Evolutionary conservation across 2,797 vertebrate species (phyloP).

Genomic region (Uromys caudimaculatus): DNA sequence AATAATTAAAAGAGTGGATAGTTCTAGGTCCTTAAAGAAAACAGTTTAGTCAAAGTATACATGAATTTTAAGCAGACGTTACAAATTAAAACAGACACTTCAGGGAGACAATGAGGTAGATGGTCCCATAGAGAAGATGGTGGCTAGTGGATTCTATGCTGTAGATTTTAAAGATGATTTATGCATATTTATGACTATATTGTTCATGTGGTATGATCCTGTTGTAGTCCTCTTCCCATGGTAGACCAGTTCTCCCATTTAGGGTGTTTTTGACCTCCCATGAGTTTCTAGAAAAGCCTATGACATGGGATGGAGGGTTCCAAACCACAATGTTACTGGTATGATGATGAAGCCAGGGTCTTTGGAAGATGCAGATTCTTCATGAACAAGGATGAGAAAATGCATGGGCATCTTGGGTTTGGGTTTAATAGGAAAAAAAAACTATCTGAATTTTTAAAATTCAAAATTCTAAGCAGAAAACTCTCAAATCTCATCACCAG

Average conservation of each 20-base stretch:
- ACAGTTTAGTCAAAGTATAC: not conserved
- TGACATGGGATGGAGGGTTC: too few relatives aligned
- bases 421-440: not conserved
- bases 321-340: not conserved
- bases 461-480: not conserved
- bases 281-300: not conserved
- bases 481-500: constrained; percentile 20
- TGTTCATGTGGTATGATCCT: not conserved
- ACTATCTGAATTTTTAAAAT: not conserved
- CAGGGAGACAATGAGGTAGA: not conserved
- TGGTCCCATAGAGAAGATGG: not conserved
- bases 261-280: too few relatives aligned
- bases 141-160: not conserved
- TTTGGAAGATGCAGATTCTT: too few relatives aligned
- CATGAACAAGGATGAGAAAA: not conserved
- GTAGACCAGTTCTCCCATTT: not conserved
- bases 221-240: not conserved
- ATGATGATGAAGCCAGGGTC: not conserved
- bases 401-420: not conserved
- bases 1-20: too few relatives aligned
- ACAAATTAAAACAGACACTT: not conserved
- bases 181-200: too few relatives aligned
- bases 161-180: not conserved
- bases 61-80: not conserved
- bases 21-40: not conserved